Evolutionary conservation across 2,888 invertebrate genomes (phyloP), one percentile per base, ranked within the genome.

Genomic region (Dasysyrphus albostriatus): DNA sequence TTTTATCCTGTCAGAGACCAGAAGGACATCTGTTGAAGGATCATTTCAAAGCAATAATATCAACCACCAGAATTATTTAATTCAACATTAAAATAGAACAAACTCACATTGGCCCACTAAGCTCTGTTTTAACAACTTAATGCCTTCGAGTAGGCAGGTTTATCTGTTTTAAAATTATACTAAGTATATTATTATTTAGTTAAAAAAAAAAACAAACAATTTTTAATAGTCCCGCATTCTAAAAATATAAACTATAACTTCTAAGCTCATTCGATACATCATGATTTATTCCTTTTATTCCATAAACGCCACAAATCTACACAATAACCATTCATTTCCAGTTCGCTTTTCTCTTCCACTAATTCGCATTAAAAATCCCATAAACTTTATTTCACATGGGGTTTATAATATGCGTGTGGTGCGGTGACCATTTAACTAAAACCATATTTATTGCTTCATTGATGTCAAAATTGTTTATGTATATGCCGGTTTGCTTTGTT

Each of bases 381-480:
- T 47, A 69, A 69, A 75, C 34, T 59, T 72, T 47, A 80, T 78
- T 61, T 67, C 59, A 29, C 59, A 72, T 51, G 34, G 1, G 14
- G 37, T 49, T 34, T 49, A 42, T 39, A 39, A 19, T 39, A 42
- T 63, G 42, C 10, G 59, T 49, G 65, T 51, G 49, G 51, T 49
- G 39, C 19, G 51, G 58, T 73, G 65, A 34, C 63, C 78, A 70
- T 78, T 78, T 74, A 59, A 37, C 61, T 42, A 61, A 59, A 54
- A 78, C 84, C 73, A 81, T 69, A 69, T 85, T 85, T 85, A 59
- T 73, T 69, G 72, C 69, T 77, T 74, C 65, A 70, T 76, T 81
- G 63, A 59, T 56, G 75, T 72, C 80, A 47, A 61, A 61, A 56
- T n/a, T 39, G n/a, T 69, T 14, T 39, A 54, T 29, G 10, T 39